Percentiles rank a stretch among this genome's conserved stretches.
These are phyloP conservation scores for Aproaerema taeniolella DNA, from an alignment of 2,888 invertebrate genomes.

Conservation along the genomic window DNA sequence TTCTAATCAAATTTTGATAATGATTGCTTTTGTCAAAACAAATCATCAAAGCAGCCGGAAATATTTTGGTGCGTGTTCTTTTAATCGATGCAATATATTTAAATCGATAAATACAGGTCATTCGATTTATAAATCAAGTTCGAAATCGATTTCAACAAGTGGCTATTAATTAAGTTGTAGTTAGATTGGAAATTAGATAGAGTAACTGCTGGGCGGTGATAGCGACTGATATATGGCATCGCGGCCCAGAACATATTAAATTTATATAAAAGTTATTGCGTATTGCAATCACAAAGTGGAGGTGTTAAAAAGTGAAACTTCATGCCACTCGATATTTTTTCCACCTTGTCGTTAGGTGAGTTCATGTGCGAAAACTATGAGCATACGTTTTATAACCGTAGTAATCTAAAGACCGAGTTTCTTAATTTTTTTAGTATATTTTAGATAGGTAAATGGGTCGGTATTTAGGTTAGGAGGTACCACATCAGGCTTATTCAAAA, in stretches of 20 bases:
- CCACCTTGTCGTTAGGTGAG: slow-evolving; percentile 24
- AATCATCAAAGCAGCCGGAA: slow-evolving; percentile 39
- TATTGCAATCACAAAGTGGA: slow-evolving; percentile 30
- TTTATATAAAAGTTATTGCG: slow-evolving; percentile 25
- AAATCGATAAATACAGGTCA: slow-evolving; percentile 69
- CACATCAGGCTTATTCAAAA: no score
- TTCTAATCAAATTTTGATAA: slow-evolving; percentile 19
- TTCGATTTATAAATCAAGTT: slow-evolving; percentile 71
- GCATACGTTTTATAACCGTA: no score
- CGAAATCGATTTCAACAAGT: slow-evolving; percentile 76
- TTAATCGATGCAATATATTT: slow-evolving; percentile 53
- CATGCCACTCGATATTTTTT: slow-evolving; percentile 30
- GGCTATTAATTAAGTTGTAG: slow-evolving; percentile 76
- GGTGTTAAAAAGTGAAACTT: slow-evolving; percentile 45
- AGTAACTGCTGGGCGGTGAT: slow-evolving; percentile 58
- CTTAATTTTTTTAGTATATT: neutral
- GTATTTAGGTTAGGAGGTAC: no score
- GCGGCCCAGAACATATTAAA: slow-evolving; percentile 28
- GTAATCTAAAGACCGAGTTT: no score
- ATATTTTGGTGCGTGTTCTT: slow-evolving; percentile 35
- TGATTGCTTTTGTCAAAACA: slow-evolving; percentile 36
- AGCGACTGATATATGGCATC: slow-evolving; percentile 50
- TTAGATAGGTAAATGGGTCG: no score
- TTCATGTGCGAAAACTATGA: slow-evolving; percentile 26
- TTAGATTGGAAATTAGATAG: slow-evolving; percentile 74